Evolutionary conservation across 2,797 vertebrate genomes (phyloP), one percentile per base, ranked within the genome.

Genomic region (Echiichthys vipera): DNA sequence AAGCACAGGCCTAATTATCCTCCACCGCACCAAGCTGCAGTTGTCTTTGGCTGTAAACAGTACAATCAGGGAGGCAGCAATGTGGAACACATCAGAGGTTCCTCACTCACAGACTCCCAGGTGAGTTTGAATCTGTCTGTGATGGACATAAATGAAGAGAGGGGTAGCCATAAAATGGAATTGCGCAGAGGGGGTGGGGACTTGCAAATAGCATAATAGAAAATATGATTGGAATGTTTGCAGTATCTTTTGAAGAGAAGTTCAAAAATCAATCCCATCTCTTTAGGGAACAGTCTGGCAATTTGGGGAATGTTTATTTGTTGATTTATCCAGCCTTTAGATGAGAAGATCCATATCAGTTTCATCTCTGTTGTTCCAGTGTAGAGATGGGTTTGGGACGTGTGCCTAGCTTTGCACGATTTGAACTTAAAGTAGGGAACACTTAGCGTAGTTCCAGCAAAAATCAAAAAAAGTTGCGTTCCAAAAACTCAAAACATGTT

Each of bases 21-120:
- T 85, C 73, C 69, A 74, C 58, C 82, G 78, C 88, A 84, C 40
- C 49, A 56, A 83, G 74, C 83, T 85, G 73, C 76, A 85, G 84
- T 89, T 83, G 84, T 86, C 87, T 86, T 86, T 86, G 79, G 71
- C 84, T 88, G 84, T 89, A 91, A 91, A 91, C 91, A 90, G 79
- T 81, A 85, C 86, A 85, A 91, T 93, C 88, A 90, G 71, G 71
- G 72, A 89, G 80, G 88, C 88, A 84, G 81, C 84, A 87, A 84
- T 83, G 88, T 86, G 88, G 87, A 91, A 90, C 84, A 30, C 78
- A 82, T 81, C 78, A 78, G 73, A 84, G 84, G 57, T 75, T 85
- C 55, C 81, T 84, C 81, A 79, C 68, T 89, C 75, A 70, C 68
- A 73, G 58, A 80, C 68, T 91, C 90, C 90, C 88, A 86, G 63